Percentiles rank a stretch among this genome's conserved stretches.
Evolutionary conservation across 2,113 vertebrate species (phyloP).

Genomic region (Burhinus oedicnemus): DNA sequence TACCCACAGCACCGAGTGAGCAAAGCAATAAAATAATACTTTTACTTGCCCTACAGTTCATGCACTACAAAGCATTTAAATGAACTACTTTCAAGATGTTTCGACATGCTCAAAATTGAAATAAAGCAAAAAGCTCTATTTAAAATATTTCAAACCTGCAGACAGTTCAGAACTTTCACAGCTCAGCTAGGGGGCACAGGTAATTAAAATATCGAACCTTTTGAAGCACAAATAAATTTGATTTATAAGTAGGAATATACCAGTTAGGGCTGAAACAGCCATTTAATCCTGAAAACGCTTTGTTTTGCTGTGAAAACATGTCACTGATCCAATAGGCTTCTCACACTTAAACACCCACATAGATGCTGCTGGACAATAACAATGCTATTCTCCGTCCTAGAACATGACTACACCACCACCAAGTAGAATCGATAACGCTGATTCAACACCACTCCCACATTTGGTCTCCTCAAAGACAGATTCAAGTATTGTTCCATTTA

Average conservation of each 20-base stretch:
- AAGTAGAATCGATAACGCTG: not conserved
- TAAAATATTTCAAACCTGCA: constrained; percentile 7
- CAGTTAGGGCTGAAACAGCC: not conserved
- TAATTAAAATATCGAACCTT: constrained; percentile 37
- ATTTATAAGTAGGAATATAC: not conserved
- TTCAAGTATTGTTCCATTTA: not conserved
- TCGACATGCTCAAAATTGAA: not conserved
- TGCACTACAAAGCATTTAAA: not conserved
- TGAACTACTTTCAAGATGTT: not conserved
- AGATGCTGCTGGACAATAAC: not conserved
- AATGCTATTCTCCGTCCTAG: not conserved
- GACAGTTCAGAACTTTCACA: not conserved
- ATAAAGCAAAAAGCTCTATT: not conserved
- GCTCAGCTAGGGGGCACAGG: constrained; percentile 8
- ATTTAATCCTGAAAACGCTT: not conserved
- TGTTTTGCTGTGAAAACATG: not conserved
- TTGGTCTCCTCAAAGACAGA: not conserved
- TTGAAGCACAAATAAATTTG: constrained; percentile 19
- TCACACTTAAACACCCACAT: not conserved
- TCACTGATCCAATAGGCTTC: not conserved
- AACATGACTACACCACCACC: not conserved
- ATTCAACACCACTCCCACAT: not conserved
- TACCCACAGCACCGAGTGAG: not conserved
- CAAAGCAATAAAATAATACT: not conserved
- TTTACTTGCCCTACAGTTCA: not conserved